Conservation (phyloP, 2,888 invertebrate genomes). For the Acrobasis repandana region DNA sequence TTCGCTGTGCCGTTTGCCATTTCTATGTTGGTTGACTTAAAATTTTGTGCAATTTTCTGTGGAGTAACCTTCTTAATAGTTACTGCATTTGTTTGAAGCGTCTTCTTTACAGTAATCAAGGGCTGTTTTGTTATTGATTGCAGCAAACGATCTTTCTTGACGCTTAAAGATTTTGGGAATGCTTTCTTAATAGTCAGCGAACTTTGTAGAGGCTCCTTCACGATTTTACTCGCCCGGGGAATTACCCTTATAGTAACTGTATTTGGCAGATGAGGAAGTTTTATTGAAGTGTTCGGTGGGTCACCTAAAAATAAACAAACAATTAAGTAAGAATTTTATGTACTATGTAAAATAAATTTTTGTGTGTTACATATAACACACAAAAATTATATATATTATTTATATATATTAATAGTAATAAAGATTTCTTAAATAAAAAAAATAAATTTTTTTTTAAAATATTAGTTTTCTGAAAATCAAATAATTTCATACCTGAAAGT, state of each 20-base stretch:
- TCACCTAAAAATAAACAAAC: constrained; percentile 10
- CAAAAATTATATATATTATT: no score
- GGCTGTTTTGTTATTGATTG: not conserved
- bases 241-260: not conserved
- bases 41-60: not conserved
- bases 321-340: not conserved
- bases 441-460: no score
- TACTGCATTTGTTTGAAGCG: not conserved
- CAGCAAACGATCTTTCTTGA: not conserved
- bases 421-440: no score
- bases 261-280: not conserved
- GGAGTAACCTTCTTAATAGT: not conserved
- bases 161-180: not conserved
- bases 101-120: not conserved
- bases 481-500: no score
- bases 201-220: not conserved
- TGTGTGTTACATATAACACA: no score
- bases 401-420: no score
- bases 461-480: no score
- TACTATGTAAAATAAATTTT: no score
- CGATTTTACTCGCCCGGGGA: not conserved
- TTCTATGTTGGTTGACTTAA: not conserved
- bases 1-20: not conserved
- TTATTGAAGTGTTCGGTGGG: not conserved
- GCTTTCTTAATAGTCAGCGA: not conserved